Percentiles rank a stretch among this genome's conserved stretches.
Conservation (phyloP, 2,113 vertebrate species). For the Sylvilagus bachmani region DNA sequence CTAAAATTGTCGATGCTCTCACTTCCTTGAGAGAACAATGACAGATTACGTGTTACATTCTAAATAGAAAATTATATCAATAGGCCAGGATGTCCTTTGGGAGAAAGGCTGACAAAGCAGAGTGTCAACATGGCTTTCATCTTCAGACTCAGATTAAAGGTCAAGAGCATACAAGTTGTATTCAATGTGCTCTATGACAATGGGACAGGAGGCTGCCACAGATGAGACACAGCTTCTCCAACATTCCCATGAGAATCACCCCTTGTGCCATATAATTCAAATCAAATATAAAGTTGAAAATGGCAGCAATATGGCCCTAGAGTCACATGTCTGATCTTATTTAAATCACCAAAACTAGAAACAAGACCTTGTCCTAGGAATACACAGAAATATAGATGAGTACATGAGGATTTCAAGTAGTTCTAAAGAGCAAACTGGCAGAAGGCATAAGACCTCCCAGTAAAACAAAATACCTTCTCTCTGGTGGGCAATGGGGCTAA, state of each 20-base stretch:
- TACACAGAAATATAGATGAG: background rate
- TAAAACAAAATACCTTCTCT: background rate
- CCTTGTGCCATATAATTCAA: constrained; percentile 67
- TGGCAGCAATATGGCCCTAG: constrained; percentile 60
- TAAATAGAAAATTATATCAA: constrained; percentile 60
- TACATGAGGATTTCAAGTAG: background rate
- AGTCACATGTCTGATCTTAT: constrained; percentile 68
- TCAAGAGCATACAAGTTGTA: constrained; percentile 56
- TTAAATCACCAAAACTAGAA: constrained; percentile 59
- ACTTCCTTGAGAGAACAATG: constrained; percentile 61
- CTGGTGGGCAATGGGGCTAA: background rate
- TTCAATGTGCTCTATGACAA: constrained; percentile 12
- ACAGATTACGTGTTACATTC: constrained; percentile 55
- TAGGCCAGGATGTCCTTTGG: constrained; percentile 36
- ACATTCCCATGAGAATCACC: constrained; percentile 47
- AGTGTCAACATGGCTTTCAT: constrained; percentile 55
- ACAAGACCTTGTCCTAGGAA: constrained; percentile 38
- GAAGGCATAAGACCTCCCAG: background rate
- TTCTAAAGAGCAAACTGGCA: background rate
- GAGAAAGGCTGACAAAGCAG: constrained; percentile 72
- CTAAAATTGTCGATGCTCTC: constrained; percentile 17
- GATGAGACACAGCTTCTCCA: constrained; percentile 23
- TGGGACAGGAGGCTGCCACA: constrained; percentile 18
- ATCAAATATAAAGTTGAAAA: constrained; percentile 68
- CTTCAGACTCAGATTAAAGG: constrained; percentile 69